Evolutionary conservation across 2,888 invertebrate genomes (phyloP).

Genomic region (Tenthredo distinguenda): DNA sequence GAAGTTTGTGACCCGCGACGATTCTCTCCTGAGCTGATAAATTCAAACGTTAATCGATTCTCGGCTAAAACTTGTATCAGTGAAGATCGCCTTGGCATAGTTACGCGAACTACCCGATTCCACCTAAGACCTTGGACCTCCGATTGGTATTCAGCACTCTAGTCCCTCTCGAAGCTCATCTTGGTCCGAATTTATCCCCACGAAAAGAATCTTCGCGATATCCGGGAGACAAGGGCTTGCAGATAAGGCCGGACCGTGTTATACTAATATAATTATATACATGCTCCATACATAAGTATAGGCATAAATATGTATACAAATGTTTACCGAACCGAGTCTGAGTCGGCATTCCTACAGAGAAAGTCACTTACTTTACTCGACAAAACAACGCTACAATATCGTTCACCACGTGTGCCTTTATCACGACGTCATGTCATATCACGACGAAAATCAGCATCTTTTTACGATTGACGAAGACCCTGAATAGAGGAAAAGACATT

Average conservation of each 20-base stretch:
- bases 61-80: background rate
- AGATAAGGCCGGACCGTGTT: background rate
- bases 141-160: conserved; percentile 20
- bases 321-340: conserved; percentile 29
- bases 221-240: background rate
- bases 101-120: conserved; percentile 38
- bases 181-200: background rate
- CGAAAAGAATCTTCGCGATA: background rate
- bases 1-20: background rate
- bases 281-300: background rate
- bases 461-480: background rate
- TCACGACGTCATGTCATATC: background rate
- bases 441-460: background rate
- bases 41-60: conserved; percentile 8
- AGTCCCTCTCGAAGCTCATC: background rate
- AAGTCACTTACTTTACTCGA: conserved; percentile 65
- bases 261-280: conserved; percentile 3
- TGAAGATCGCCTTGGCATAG: conserved; percentile 40
- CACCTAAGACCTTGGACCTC: conserved; percentile 32
- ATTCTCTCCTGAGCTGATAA: background rate
- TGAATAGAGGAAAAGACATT: background rate
- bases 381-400: conserved; percentile 36
- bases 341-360: conserved; percentile 69
- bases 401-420: background rate
- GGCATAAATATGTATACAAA: background rate